These are phyloP conservation scores for Hafferia zeledoni DNA, from an alignment of 2,797 vertebrate species.

Conservation along the genomic window DNA sequence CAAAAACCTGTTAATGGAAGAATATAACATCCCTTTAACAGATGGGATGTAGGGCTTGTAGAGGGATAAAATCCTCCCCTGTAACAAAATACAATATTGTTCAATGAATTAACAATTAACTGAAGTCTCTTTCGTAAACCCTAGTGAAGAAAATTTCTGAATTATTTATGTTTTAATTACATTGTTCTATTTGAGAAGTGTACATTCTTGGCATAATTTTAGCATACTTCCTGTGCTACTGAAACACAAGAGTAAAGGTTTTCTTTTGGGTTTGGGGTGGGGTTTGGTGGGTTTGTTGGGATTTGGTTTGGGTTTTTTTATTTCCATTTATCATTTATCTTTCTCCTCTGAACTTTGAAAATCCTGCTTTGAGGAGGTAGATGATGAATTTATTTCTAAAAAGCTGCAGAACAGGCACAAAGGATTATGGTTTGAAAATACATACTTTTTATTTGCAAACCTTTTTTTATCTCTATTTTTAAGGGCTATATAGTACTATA, in stretches of 20 bases:
- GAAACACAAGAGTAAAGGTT: not conserved
- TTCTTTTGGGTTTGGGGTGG: not conserved
- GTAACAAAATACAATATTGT: conserved; percentile 7
- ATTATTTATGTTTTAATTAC: conserved; percentile 54
- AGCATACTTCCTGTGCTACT: not conserved
- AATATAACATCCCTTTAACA: not conserved
- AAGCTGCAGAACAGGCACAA: not conserved
- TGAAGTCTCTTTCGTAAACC: conserved; percentile 11
- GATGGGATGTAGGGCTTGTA: not conserved
- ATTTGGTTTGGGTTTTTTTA: not conserved
- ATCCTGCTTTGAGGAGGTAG: not conserved
- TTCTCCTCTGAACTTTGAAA: not conserved
- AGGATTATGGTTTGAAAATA: not conserved
- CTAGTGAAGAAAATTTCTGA: conserved; percentile 30
- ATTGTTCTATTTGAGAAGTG: conserved; percentile 9
- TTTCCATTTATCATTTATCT: not conserved
- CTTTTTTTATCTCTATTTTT: not conserved
- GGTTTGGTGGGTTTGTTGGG: not conserved
- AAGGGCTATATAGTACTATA: not conserved
- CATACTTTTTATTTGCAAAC: not conserved
- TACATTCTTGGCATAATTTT: not conserved
- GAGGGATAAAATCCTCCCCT: not conserved
- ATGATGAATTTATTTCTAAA: not conserved
- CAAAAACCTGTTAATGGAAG: not conserved
- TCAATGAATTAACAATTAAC: not conserved